Evolutionary conservation across 2,113 vertebrate genomes (phyloP).

Genomic region (Amphilophus citrinellus): DNA sequence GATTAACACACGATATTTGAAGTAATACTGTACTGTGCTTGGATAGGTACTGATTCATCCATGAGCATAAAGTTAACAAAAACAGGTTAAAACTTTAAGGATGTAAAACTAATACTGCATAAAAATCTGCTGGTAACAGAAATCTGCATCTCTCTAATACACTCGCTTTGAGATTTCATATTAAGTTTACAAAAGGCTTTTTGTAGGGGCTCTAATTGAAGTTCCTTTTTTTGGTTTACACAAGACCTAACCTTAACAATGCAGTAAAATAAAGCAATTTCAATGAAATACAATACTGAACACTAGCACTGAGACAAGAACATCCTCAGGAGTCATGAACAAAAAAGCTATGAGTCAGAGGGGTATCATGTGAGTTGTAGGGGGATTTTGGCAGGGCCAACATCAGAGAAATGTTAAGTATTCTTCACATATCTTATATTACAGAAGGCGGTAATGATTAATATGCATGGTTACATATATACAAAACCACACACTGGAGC

Average conservation of each 20-base stretch:
- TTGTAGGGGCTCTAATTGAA: not conserved
- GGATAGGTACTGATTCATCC: not conserved
- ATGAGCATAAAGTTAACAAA: not conserved
- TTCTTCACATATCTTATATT: not conserved
- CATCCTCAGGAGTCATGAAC: constrained; percentile 45
- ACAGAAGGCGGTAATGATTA: not conserved
- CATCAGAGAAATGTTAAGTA: constrained; percentile 5
- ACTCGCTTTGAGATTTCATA: constrained; percentile 17
- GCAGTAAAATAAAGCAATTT: constrained; percentile 2
- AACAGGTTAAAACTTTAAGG: not conserved
- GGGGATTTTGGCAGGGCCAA: not conserved
- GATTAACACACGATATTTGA: not conserved
- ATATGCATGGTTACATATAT: not conserved
- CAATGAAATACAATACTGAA: not conserved
- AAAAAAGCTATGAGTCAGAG: constrained; percentile 54
- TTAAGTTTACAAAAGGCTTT: constrained; percentile 38
- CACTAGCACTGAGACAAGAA: not conserved
- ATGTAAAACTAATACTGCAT: not conserved
- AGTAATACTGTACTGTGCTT: not conserved
- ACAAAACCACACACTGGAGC: not conserved
- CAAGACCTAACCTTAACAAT: constrained; percentile 5
- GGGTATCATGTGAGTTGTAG: constrained; percentile 18
- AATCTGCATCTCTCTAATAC: not conserved
- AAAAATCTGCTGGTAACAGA: constrained; percentile 15
- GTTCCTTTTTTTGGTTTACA: not conserved